Conservation (phyloP, 2,113 vertebrate species). For the Phaethon lepturus region DNA sequence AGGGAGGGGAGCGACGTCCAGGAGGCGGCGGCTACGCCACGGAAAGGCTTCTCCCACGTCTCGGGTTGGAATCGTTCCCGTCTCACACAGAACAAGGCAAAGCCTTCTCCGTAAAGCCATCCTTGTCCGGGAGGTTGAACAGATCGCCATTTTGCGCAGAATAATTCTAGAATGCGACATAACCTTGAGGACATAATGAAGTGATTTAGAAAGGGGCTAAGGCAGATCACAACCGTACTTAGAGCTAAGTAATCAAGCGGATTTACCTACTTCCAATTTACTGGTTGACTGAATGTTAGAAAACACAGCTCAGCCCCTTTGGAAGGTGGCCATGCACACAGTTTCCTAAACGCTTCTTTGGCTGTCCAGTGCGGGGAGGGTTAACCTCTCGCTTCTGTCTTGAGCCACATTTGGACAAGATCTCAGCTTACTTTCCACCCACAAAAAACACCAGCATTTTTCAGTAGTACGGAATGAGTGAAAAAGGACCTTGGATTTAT, state of each 20-base stretch:
- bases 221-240: slow-evolving; percentile 50
- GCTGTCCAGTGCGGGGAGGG: background rate
- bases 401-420: background rate
- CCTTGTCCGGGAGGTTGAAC: background rate
- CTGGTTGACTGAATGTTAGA: slow-evolving; percentile 10
- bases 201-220: slow-evolving; percentile 60
- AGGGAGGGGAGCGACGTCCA: background rate
- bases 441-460: background rate
- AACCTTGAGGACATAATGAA: slow-evolving; percentile 30
- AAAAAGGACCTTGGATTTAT: background rate
- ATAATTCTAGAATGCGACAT: slow-evolving; percentile 53
- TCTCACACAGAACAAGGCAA: background rate
- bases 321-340: background rate
- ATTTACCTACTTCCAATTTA: background rate
- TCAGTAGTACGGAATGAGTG: background rate
- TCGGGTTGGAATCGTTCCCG: background rate
- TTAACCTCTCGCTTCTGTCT: background rate
- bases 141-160: slow-evolving; percentile 39
- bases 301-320: background rate
- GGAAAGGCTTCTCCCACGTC: background rate
- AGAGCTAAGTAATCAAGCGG: slow-evolving; percentile 19
- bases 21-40: background rate
- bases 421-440: background rate
- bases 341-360: background rate
- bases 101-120: background rate